These are phyloP conservation scores for Rhynchophorus ferrugineus DNA, from an alignment of 1,140 invertebrate species.

Conservation along the genomic window DNA sequence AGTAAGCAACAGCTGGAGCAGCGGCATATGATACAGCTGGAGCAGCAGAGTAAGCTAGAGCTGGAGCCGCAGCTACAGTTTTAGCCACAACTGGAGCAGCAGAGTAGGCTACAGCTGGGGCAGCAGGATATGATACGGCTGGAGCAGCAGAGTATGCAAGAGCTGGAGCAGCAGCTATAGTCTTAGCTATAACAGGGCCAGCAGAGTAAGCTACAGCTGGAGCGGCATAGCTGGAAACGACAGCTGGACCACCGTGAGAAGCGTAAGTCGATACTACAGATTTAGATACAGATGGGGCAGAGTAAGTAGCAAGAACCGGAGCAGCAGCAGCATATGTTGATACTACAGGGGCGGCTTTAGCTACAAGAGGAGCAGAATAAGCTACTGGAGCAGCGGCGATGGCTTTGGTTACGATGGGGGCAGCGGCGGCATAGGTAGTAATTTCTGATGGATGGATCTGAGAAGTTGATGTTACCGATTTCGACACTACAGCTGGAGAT, in stretches of 20 bases:
- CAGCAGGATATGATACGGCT: too few relatives aligned
- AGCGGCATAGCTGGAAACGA: slow-evolving; percentile 43
- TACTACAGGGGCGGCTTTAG: slow-evolving; percentile 14
- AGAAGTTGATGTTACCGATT: too few relatives aligned
- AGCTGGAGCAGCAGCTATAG: slow-evolving; percentile 42
- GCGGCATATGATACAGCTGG: slow-evolving; percentile 34
- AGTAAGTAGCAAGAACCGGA: slow-evolving; percentile 30
- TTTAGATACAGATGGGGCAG: slow-evolving; percentile 33
- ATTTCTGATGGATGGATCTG: too few relatives aligned
- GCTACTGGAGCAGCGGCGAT: too few relatives aligned
- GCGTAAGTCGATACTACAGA: slow-evolving; percentile 50
- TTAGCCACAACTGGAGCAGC: slow-evolving; percentile 54
- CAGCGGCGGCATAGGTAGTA: background rate
- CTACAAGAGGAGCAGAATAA: slow-evolving; percentile 6
- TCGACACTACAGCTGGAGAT: background rate
- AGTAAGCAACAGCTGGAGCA: slow-evolving; percentile 41
- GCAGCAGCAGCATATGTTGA: slow-evolving; percentile 26
- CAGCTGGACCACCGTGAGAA: slow-evolving; percentile 40
- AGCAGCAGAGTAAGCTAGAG: slow-evolving; percentile 40
- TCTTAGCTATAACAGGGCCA: slow-evolving; percentile 40
- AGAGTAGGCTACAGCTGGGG: slow-evolving; percentile 43
- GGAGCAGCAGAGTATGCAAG: slow-evolving; percentile 42
- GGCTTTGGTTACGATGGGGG: slow-evolving; percentile 17
- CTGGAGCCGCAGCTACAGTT: slow-evolving; percentile 46
- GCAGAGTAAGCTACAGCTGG: slow-evolving; percentile 24